Evolutionary conservation across 2,888 invertebrate species (phyloP).

Genomic region (Tetragonula carbonaria): DNA sequence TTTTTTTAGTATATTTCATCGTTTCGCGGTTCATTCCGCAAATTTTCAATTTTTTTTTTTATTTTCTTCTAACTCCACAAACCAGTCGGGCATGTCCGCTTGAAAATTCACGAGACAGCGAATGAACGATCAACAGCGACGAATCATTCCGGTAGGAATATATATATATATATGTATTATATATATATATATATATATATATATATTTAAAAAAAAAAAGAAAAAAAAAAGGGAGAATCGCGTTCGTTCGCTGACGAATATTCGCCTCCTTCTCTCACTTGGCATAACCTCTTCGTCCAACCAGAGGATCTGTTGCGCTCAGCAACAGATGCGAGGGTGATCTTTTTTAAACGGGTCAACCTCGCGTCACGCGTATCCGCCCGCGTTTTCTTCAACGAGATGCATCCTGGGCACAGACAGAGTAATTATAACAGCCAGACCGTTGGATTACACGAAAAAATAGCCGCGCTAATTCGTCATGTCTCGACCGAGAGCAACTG

Average conservation of each 20-base stretch:
- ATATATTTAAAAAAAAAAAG: background rate
- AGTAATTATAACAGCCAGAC: constrained; percentile 30
- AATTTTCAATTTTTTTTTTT: background rate
- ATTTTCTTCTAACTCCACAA: background rate
- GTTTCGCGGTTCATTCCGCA: background rate
- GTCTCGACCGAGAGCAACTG: background rate
- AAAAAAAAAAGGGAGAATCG: constrained; percentile 20
- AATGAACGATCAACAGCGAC: constrained; percentile 18
- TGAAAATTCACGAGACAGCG: constrained; percentile 13
- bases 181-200: background rate
- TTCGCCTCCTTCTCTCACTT: constrained; percentile 1
- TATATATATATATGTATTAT: background rate
- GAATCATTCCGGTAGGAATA: constrained; percentile 1
- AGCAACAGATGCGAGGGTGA: constrained; percentile 63
- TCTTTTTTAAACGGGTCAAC: constrained; percentile 71
- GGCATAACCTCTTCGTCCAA: constrained; percentile 4
- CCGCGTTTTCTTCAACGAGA: constrained; percentile 40
- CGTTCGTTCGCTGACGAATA: constrained; percentile 30
- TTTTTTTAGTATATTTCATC: background rate
- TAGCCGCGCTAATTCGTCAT: background rate
- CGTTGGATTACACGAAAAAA: background rate
- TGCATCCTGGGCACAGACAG: constrained; percentile 37
- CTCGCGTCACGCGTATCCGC: constrained; percentile 36
- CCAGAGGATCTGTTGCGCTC: constrained; percentile 52
- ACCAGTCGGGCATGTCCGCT: background rate